phyloP scores from a whole-genome alignment of 2,797 vertebrate species.

The Phrynocephalus guinanensis region DNA sequence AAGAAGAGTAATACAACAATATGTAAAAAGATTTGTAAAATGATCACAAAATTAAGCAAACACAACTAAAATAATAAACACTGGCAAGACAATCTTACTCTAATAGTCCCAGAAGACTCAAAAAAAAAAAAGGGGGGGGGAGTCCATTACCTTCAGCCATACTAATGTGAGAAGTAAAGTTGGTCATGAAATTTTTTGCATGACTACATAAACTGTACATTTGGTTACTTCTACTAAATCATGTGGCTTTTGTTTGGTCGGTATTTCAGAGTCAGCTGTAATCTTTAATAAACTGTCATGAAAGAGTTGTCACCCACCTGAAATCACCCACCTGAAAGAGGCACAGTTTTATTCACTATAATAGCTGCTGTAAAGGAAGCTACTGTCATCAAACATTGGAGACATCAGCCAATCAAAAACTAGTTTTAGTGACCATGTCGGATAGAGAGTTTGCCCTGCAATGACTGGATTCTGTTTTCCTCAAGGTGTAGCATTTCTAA shows the following conservation, averaged over 20 bases:
- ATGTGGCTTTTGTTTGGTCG: neutral
- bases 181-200: neutral
- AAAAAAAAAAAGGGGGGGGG: too few species aligned
- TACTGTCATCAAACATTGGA: neutral
- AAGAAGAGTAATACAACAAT: neutral
- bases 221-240: neutral
- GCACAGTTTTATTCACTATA: neutral
- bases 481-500: neutral
- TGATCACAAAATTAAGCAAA: too few species aligned
- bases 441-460: neutral
- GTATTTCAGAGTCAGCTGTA: neutral
- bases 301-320: neutral
- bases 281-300: neutral
- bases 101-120: too few species aligned
- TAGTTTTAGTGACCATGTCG: neutral
- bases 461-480: constrained; percentile 6
- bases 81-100: too few species aligned
- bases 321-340: neutral
- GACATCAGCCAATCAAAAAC: neutral
- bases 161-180: constrained; percentile 16
- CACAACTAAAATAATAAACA: too few species aligned
- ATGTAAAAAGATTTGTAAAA: neutral
- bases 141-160: too few species aligned
- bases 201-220: neutral
- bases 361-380: constrained; percentile 6